These are phyloP conservation scores for Platypus cylindrus DNA, from an alignment of 2,888 invertebrate species.

Conservation along the genomic window DNA sequence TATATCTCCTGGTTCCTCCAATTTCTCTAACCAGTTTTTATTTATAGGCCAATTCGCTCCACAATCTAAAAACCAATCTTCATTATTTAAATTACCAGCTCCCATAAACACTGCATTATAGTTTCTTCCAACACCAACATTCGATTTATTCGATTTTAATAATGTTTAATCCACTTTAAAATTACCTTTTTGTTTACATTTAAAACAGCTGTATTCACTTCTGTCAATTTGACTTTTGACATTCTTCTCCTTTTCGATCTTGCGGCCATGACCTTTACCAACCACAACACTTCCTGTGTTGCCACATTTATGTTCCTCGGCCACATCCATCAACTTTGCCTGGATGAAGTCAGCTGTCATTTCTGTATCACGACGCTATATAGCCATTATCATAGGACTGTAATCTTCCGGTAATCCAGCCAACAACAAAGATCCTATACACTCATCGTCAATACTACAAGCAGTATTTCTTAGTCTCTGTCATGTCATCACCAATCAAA, in stretches of 20 bases:
- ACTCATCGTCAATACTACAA: no score
- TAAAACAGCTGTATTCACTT: constrained; percentile 16
- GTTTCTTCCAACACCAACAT: background rate
- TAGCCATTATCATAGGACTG: no score
- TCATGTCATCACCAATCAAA: no score
- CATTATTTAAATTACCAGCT: constrained; percentile 9
- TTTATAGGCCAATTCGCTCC: constrained; percentile 17
- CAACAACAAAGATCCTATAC: no score
- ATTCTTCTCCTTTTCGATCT: no score
- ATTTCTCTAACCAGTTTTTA: constrained; percentile 9
- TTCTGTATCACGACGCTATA: no score
- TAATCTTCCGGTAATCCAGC: no score
- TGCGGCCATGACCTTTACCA: constrained; percentile 6
- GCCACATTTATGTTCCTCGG: constrained; percentile 17
- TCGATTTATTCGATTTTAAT: no score
- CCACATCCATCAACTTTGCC: no score
- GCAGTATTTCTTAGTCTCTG: no score
- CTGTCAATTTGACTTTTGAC: constrained; percentile 10
- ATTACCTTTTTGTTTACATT: constrained; percentile 17
- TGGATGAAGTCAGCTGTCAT: no score
- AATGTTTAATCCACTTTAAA: constrained; percentile 6
- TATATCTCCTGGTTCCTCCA: constrained; percentile 2
- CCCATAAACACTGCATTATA: constrained; percentile 18
- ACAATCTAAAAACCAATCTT: constrained; percentile 15
- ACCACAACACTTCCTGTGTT: constrained; percentile 7